A percentile compares a stretch with the other conserved stretches of the same genome.
phyloP scores from a whole-genome alignment of 1,140 invertebrate genomes.

The Elysia chlorotica region DNA sequence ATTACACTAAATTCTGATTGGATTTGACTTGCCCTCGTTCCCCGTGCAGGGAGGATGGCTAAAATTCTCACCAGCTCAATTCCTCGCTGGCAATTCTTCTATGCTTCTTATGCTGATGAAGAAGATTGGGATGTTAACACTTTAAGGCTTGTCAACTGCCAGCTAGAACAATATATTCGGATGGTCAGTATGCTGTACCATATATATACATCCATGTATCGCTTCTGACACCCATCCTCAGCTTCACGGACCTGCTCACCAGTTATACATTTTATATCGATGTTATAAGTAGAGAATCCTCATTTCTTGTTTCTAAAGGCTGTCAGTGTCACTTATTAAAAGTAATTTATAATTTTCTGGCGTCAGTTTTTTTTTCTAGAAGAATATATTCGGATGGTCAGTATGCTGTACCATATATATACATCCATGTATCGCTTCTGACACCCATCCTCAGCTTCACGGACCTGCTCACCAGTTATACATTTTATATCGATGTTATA shows the following conservation, averaged over 20 bases:
- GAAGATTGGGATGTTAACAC: constrained; percentile 49
- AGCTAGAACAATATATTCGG: constrained; percentile 46
- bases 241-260: neutral
- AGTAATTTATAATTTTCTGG: too few relatives aligned
- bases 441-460: neutral
- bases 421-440: neutral
- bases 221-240: neutral
- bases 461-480: neutral
- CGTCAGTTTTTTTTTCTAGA: too few relatives aligned
- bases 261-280: neutral
- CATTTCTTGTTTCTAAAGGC: neutral
- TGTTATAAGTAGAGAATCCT: neutral
- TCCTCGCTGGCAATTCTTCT: constrained; percentile 9
- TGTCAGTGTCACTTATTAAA: neutral
- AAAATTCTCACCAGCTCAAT: too few relatives aligned
- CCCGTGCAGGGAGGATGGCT: too few relatives aligned
- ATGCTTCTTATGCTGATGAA: constrained; percentile 43
- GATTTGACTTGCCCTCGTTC: too few relatives aligned
- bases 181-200: constrained; percentile 39
- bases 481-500: neutral
- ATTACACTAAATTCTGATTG: too few relatives aligned
- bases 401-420: constrained; percentile 23
- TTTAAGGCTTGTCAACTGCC: constrained; percentile 40
- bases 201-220: neutral
- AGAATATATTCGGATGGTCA: constrained; percentile 47